Percentiles rank a stretch among this genome's conserved stretches.
phyloP scores from a whole-genome alignment of 2,888 invertebrate species.

The Rhagonycha lutea region DNA sequence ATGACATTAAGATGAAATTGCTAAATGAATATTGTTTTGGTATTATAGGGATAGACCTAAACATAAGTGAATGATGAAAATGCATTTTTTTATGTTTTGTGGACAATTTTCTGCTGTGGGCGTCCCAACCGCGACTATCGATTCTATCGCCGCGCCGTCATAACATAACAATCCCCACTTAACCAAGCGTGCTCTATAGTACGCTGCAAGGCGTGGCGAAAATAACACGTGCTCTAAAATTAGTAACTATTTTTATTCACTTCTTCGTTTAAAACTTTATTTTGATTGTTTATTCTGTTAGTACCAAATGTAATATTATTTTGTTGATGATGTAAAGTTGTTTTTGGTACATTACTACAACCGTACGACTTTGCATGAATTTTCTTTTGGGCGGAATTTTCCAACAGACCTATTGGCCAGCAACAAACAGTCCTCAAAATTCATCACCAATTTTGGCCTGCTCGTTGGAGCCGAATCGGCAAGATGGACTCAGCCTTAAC shows the following conservation, averaged over 20 bases:
- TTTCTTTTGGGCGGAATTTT: background rate
- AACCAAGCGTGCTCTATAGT: slow-evolving; percentile 43
- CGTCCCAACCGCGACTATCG: slow-evolving; percentile 45
- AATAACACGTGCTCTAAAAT: slow-evolving; percentile 40
- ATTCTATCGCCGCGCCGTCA: slow-evolving; percentile 48
- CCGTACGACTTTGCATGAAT: background rate
- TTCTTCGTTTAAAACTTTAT: background rate
- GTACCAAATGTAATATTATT: background rate
- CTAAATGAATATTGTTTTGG: background rate
- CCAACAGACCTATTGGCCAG: background rate
- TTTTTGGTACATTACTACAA: background rate
- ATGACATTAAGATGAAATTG: background rate
- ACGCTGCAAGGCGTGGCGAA: slow-evolving; percentile 47
- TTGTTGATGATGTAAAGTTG: background rate
- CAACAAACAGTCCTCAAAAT: background rate
- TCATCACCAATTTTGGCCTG: background rate
- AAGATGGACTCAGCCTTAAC: background rate
- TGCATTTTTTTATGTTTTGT: background rate
- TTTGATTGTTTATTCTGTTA: background rate
- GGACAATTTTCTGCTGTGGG: slow-evolving; percentile 12
- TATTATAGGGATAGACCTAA: background rate
- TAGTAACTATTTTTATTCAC: background rate
- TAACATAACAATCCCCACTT: slow-evolving; percentile 46
- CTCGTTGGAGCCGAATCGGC: background rate
- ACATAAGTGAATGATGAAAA: background rate